Conservation (phyloP, 1,140 invertebrate genomes). For the Pteromalus puparum region DNA sequence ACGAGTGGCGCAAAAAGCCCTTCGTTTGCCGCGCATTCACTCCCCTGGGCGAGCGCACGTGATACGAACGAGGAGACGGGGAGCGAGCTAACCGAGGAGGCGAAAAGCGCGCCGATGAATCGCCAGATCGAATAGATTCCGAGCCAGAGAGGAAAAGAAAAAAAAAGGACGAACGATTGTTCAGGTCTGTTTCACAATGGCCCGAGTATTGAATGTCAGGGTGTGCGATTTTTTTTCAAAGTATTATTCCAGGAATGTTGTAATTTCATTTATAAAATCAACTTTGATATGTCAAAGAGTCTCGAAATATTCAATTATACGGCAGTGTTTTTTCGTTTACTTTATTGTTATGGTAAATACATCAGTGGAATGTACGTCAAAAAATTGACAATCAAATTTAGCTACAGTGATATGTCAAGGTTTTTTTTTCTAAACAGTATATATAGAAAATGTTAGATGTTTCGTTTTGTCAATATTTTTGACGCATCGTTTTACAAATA, state of each 20-base stretch:
- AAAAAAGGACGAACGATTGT: not conserved
- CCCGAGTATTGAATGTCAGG: not conserved
- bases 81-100: conserved; percentile 4
- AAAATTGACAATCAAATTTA: no score
- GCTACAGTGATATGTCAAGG: no score
- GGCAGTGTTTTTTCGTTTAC: no score
- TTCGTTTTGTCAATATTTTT: not conserved
- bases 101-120: conserved; percentile 15
- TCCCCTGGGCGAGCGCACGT: not conserved
- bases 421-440: not conserved
- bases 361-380: no score
- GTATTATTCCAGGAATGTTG: not conserved
- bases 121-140: conserved; percentile 22
- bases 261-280: not conserved
- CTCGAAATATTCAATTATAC: no score
- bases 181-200: not conserved
- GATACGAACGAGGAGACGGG: conserved; percentile 7
- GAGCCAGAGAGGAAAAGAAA: not conserved
- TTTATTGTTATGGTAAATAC: no score
- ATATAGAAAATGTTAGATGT: not conserved
- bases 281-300: no score
- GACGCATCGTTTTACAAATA: not conserved
- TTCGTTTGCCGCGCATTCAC: conserved; percentile 35
- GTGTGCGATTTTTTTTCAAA: not conserved
- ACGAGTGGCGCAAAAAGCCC: conserved; percentile 25